Conservation (phyloP, 2,888 invertebrate species). For the Griposia aprilina region DNA sequence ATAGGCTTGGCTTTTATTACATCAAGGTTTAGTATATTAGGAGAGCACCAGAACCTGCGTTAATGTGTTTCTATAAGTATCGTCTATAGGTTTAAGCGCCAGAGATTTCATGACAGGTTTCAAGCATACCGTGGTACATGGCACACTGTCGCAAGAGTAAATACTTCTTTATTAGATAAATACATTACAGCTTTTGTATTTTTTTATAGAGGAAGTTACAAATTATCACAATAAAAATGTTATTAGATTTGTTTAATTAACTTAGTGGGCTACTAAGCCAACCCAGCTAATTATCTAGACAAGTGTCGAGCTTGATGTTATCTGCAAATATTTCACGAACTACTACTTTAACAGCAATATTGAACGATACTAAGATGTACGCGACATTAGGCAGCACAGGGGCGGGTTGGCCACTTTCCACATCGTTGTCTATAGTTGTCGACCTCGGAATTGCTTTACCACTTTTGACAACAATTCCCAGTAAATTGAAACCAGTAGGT, state of each 20-base stretch:
- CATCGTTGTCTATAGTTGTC: no score
- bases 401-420: no score
- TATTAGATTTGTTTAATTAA: no score
- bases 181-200: background rate
- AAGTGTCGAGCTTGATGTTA: background rate
- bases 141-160: constrained; percentile 33
- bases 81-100: constrained; percentile 1
- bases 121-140: constrained; percentile 18
- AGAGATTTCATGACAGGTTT: constrained; percentile 4
- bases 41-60: background rate
- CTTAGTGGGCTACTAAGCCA: no score
- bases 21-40: background rate
- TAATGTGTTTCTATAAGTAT: background rate
- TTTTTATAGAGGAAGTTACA: no score
- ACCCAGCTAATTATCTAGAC: background rate
- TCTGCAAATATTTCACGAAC: background rate
- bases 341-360: background rate
- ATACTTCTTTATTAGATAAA: constrained; percentile 11
- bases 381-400: no score
- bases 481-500: no score
- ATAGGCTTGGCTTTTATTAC: background rate
- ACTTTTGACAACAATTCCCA: no score
- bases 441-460: no score
- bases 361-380: background rate
- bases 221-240: no score